These are phyloP conservation scores for Papilio polyxenes DNA, from an alignment of 1,140 invertebrate species.

Conservation along the genomic window DNA sequence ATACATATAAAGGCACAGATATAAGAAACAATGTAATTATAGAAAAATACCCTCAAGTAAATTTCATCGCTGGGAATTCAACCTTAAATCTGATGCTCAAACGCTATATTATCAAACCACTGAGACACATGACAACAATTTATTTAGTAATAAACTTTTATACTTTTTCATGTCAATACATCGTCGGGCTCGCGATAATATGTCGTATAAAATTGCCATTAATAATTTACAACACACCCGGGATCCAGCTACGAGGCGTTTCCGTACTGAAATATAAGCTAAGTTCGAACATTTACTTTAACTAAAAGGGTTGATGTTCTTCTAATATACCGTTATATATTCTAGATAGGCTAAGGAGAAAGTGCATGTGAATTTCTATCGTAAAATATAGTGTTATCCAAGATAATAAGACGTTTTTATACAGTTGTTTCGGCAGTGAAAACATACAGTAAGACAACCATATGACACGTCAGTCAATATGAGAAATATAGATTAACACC, in stretches of 20 bases:
- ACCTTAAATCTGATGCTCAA: neutral
- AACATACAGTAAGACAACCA: too few species aligned
- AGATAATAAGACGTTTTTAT: too few species aligned
- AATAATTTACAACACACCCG: slow-evolving; percentile 21
- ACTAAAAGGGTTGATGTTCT: neutral
- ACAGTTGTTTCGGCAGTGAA: too few species aligned
- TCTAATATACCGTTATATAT: neutral
- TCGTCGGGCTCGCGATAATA: slow-evolving; percentile 6
- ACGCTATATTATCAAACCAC: neutral
- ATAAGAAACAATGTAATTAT: too few species aligned
- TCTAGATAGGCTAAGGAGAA: neutral
- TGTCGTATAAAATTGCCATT: slow-evolving; percentile 20
- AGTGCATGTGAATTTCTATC: too few species aligned
- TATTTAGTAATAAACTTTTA: neutral
- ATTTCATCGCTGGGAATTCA: too few species aligned
- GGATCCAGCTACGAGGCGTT: neutral
- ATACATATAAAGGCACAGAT: too few species aligned
- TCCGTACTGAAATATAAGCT: neutral
- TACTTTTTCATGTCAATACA: slow-evolving; percentile 4
- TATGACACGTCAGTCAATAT: too few species aligned
- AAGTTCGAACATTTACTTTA: neutral
- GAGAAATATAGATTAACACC: too few species aligned
- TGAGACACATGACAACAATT: neutral
- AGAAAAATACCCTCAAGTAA: too few species aligned
- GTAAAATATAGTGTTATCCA: too few species aligned